Evolutionary conservation across 2,113 vertebrate species (phyloP).

Genomic region (Apaloderma vittatum): DNA sequence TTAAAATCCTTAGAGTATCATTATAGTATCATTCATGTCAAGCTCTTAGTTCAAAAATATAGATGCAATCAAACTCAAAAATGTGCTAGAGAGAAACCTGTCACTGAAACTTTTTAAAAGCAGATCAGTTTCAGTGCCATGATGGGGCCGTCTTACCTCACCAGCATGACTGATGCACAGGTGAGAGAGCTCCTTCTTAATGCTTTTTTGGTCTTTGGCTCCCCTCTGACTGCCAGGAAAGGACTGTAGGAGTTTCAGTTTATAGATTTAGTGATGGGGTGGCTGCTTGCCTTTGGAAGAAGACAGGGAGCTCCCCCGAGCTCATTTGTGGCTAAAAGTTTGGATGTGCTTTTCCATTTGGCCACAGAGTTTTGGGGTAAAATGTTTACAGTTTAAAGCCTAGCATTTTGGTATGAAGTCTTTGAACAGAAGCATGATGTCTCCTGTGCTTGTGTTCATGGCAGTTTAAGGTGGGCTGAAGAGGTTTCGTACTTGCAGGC

Average conservation of each 20-base stretch:
- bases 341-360: background rate
- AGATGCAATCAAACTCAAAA: background rate
- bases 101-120: background rate
- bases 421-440: background rate
- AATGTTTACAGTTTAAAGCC: background rate
- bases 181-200: background rate
- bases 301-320: background rate
- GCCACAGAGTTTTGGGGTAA: background rate
- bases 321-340: background rate
- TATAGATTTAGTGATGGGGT: background rate
- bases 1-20: background rate
- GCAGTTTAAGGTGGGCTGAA: background rate
- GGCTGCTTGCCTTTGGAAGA: background rate
- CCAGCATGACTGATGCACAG: background rate
- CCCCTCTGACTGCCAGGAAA: background rate
- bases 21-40: background rate
- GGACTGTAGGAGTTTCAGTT: background rate
- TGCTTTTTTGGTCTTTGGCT: background rate
- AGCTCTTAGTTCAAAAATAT: background rate
- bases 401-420: background rate
- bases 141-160: background rate
- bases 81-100: background rate
- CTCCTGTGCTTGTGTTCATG: background rate
- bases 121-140: background rate
- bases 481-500: background rate